Conservation (phyloP, 2,888 invertebrate genomes). For the Acrobeloides nanus region DNA sequence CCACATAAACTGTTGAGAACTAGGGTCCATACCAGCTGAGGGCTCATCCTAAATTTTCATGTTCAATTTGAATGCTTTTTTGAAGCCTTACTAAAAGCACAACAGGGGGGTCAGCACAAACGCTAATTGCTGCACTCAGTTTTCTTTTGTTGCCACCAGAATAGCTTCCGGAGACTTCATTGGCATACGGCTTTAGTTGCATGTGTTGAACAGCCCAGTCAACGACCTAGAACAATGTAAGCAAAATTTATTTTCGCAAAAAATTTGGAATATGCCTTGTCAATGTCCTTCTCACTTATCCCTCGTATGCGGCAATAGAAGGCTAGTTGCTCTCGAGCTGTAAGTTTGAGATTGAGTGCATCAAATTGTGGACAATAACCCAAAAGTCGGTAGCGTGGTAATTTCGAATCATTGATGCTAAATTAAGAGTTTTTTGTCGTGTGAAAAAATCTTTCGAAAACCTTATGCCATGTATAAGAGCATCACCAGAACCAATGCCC, state of each 20-base stretch:
- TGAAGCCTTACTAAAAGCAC: slow-evolving; percentile 59
- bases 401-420: slow-evolving; percentile 29
- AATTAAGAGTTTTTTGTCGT: slow-evolving; percentile 1
- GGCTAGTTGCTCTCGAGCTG: slow-evolving; percentile 68
- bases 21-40: slow-evolving; percentile 60
- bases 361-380: slow-evolving; percentile 87
- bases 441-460: no score
- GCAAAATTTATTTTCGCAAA: no score
- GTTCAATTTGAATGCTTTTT: not conserved
- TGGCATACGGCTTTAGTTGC: slow-evolving; percentile 61
- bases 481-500: slow-evolving; percentile 58
- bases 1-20: slow-evolving; percentile 64
- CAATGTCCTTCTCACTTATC: slow-evolving; percentile 56
- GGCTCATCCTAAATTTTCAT: no score
- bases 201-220: slow-evolving; percentile 63
- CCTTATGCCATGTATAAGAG: slow-evolving; percentile 57
- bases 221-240: no score
- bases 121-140: slow-evolving; percentile 71
- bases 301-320: slow-evolving; percentile 70
- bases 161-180: slow-evolving; percentile 55
- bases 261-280: no score
- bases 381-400: slow-evolving; percentile 58
- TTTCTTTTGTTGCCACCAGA: slow-evolving; percentile 74
- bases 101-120: slow-evolving; percentile 66
- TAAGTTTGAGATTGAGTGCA: slow-evolving; percentile 72